phyloP scores from a whole-genome alignment of 1,140 invertebrate species.

The Eriocheir sinensis region DNA sequence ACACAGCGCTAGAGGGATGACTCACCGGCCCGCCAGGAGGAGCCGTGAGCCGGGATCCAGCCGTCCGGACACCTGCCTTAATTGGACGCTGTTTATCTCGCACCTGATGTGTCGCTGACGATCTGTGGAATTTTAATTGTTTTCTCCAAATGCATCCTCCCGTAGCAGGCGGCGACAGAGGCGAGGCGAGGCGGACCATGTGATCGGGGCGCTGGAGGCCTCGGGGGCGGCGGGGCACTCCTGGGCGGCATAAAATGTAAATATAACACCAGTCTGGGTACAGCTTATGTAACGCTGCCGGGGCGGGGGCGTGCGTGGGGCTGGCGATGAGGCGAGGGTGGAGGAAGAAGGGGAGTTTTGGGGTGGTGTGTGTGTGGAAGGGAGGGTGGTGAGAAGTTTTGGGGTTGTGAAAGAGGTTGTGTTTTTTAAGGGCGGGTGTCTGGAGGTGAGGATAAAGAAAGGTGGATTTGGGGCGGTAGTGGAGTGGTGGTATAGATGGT shows the following conservation, averaged over 20 bases:
- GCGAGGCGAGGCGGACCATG: neutral
- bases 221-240: neutral
- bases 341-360: neutral
- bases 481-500: no score
- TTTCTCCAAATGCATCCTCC: conserved; percentile 74
- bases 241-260: conserved; percentile 52
- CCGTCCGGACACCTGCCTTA: conserved; percentile 52
- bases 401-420: no score
- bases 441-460: no score
- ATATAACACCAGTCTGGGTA: conserved; percentile 55
- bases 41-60: neutral
- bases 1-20: neutral
- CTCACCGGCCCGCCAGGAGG: neutral
- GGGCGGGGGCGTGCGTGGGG: conserved; percentile 46
- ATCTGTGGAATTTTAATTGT: conserved; percentile 77
- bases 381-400: no score
- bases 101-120: conserved; percentile 74
- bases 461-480: no score
- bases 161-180: conserved; percentile 59
- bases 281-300: conserved; percentile 59
- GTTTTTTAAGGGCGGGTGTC: no score
- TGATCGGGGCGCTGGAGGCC: neutral
- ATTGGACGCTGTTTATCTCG: conserved; percentile 75
- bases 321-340: neutral
- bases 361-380: neutral